Percentiles rank a stretch among this genome's conserved stretches.
Conservation (phyloP, 1,140 invertebrate species). For the Ectropis grisescens region DNA sequence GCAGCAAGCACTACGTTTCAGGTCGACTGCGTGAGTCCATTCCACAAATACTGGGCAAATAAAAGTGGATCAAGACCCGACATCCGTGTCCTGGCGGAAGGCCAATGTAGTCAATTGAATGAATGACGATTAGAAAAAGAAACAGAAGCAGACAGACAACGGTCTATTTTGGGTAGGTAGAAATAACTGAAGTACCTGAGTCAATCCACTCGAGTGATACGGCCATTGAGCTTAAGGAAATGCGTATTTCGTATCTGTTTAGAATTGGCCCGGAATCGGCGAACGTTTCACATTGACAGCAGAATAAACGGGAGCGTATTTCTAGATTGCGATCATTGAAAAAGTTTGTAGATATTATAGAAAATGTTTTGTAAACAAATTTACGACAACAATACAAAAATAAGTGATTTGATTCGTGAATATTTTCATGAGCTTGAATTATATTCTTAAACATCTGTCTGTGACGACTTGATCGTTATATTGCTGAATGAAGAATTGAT, state of each 20-base stretch:
- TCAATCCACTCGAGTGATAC: slow-evolving; percentile 49
- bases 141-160: slow-evolving; percentile 49
- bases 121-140: slow-evolving; percentile 56
- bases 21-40: slow-evolving; percentile 21
- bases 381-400: too few relatives aligned
- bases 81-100: slow-evolving; percentile 46
- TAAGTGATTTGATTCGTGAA: too few relatives aligned
- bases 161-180: slow-evolving; percentile 56
- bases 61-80: slow-evolving; percentile 33
- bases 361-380: too few relatives aligned
- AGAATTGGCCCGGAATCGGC: slow-evolving; percentile 21
- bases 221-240: slow-evolving; percentile 49
- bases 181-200: slow-evolving; percentile 50
- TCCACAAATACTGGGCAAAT: slow-evolving; percentile 24
- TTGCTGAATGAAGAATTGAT: too few relatives aligned
- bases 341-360: too few relatives aligned
- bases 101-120: slow-evolving; percentile 55
- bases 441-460: too few relatives aligned
- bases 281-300: slow-evolving; percentile 14
- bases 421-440: too few relatives aligned
- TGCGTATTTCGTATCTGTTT: slow-evolving; percentile 35
- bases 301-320: too few relatives aligned
- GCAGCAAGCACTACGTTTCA: too few relatives aligned
- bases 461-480: too few relatives aligned
- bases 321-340: too few relatives aligned